Evolutionary conservation across 2,113 vertebrate species (phyloP).

Genomic region (Gambusia affinis): DNA sequence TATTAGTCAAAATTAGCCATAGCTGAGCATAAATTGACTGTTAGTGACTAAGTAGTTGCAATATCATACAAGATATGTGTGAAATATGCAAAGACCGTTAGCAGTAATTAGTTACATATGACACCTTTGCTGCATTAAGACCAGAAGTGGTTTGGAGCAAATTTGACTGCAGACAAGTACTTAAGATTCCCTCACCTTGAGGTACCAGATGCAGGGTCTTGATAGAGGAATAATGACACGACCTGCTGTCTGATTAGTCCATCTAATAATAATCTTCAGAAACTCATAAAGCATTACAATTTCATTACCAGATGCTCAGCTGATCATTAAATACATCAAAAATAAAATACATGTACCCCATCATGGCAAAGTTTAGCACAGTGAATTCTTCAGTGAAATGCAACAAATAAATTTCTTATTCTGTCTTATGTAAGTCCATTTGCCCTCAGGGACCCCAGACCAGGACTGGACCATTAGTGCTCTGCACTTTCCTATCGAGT

Average conservation of each 20-base stretch:
- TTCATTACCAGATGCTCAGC: too few species aligned
- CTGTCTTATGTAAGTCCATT: too few species aligned
- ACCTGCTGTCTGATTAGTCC: too few species aligned
- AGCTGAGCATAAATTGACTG: background rate
- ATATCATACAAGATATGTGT: background rate
- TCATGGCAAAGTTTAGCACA: too few species aligned
- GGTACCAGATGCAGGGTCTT: background rate
- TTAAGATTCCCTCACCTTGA: background rate
- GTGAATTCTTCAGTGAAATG: background rate
- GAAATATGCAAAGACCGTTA: background rate
- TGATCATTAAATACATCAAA: too few species aligned
- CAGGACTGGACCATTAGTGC: background rate
- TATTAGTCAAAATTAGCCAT: background rate
- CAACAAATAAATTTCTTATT: background rate
- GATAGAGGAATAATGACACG: too few species aligned
- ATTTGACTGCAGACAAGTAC: background rate
- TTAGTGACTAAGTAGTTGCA: background rate
- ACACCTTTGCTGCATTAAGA: background rate
- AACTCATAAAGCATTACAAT: too few species aligned
- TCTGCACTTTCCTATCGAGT: background rate
- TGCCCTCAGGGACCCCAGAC: too few species aligned
- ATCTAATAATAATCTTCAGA: too few species aligned
- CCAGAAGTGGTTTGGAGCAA: background rate
- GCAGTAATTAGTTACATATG: background rate
- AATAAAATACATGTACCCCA: too few species aligned